Evolutionary conservation across 2,113 vertebrate genomes (phyloP).

Genomic region (Gobiocypris rarus): DNA sequence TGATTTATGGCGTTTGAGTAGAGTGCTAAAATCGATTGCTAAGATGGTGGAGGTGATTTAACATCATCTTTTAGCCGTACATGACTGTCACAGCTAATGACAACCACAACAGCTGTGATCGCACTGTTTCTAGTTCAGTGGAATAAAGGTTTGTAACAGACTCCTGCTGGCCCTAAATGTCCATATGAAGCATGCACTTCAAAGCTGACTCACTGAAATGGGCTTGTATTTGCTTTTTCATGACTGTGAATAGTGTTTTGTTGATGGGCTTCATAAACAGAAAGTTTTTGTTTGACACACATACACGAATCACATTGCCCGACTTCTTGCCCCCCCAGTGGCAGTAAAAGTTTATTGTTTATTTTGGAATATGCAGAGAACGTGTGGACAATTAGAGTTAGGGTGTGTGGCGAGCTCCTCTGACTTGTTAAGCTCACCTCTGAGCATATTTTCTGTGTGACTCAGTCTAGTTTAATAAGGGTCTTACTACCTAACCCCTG

Average conservation of each 20-base stretch:
- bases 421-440: slow-evolving; percentile 48
- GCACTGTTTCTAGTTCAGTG: background rate
- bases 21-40: slow-evolving; percentile 2
- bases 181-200: background rate
- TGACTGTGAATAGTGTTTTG: background rate
- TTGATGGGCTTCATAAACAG: background rate
- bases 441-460: slow-evolving; percentile 45
- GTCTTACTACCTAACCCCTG: slow-evolving; percentile 9
- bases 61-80: background rate
- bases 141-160: background rate
- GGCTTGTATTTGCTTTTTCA: slow-evolving; percentile 15
- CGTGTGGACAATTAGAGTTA: slow-evolving; percentile 39
- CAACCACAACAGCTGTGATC: background rate
- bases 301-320: slow-evolving; percentile 10
- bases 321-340: background rate
- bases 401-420: slow-evolving; percentile 39
- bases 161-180: background rate
- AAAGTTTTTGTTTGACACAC: background rate
- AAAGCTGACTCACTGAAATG: background rate
- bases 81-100: background rate
- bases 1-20: slow-evolving; percentile 42
- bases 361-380: slow-evolving; percentile 45
- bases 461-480: slow-evolving; percentile 49
- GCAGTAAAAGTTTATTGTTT: slow-evolving; percentile 55
- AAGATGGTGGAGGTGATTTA: slow-evolving; percentile 21